These are phyloP conservation scores for Heliothis peltigera DNA, from an alignment of 2,888 invertebrate species.

Conservation along the genomic window DNA sequence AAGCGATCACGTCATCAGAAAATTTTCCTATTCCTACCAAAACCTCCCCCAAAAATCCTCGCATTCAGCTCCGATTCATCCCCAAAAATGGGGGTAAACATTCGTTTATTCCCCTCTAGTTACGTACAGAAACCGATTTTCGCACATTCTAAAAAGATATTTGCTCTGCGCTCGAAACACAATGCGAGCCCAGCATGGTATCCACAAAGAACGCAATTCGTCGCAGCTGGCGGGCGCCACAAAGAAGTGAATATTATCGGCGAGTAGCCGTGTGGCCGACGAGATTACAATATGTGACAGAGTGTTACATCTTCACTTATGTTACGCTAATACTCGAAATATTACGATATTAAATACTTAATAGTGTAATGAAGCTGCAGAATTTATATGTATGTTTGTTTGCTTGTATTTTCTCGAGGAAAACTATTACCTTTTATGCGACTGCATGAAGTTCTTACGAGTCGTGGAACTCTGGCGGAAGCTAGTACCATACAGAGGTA, in stretches of 20 bases:
- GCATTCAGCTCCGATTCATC: constrained; percentile 38
- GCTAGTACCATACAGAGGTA: no score
- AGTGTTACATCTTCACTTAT: constrained; percentile 54
- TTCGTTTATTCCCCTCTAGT: constrained; percentile 55
- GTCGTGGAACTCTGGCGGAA: no score
- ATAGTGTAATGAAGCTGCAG: no score
- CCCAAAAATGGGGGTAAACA: constrained; percentile 49
- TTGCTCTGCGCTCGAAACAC: constrained; percentile 68
- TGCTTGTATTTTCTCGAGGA: no score
- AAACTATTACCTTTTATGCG: no score
- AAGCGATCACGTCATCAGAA: no score
- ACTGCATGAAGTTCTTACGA: no score
- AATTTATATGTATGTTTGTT: no score
- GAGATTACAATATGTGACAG: constrained; percentile 67
- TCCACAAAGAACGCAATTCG: constrained; percentile 80
- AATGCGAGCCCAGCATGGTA: constrained; percentile 66
- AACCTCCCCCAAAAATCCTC: constrained; percentile 20
- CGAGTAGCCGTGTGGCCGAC: constrained; percentile 58
- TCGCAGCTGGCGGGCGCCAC: constrained; percentile 74
- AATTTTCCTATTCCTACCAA: neutral
- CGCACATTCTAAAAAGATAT: constrained; percentile 67
- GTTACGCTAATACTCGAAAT: constrained; percentile 51
- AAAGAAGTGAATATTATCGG: constrained; percentile 76
- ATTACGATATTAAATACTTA: constrained; percentile 34
- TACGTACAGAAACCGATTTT: constrained; percentile 64